Conservation (phyloP, 2,888 invertebrate species). For the Polyommatus iphigenia region DNA sequence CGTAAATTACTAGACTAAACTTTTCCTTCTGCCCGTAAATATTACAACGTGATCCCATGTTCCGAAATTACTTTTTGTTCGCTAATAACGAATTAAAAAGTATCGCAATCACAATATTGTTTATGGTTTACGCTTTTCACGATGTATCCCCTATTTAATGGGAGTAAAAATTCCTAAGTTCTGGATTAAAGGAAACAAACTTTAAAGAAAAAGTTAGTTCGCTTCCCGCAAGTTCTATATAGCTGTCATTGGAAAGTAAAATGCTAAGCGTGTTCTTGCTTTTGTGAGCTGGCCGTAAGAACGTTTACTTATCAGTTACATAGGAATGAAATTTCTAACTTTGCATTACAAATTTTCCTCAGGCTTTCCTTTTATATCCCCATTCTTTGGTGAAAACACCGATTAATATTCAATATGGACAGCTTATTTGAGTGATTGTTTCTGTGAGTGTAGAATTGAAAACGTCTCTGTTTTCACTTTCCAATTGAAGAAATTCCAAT, state of each 20-base stretch:
- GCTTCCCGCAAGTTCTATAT: constrained; percentile 54
- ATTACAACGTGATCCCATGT: constrained; percentile 17
- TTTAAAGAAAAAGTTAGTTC: constrained; percentile 45
- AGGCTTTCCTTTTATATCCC: constrained; percentile 68
- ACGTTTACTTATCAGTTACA: constrained; percentile 75
- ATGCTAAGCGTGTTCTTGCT: constrained; percentile 69
- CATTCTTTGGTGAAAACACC: constrained; percentile 74
- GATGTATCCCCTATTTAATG: background rate
- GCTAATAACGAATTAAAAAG: background rate
- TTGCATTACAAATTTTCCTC: constrained; percentile 78
- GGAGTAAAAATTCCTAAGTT: background rate
- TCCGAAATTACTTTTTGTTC: constrained; percentile 21
- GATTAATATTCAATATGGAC: constrained; percentile 80
- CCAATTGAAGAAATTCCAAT: constrained; percentile 61
- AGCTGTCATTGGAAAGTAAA: constrained; percentile 59
- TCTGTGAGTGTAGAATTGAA: constrained; percentile 57
- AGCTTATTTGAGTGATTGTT: constrained; percentile 78
- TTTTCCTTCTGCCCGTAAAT: constrained; percentile 11
- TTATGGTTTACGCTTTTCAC: background rate
- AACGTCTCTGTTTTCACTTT: constrained; percentile 59
- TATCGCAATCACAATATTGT: constrained; percentile 2
- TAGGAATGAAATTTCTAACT: constrained; percentile 76
- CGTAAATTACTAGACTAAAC: constrained; percentile 20
- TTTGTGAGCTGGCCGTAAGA: constrained; percentile 61
- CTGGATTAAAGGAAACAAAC: background rate